These are phyloP conservation scores for Crioceris asparagi DNA, from an alignment of 2,888 invertebrate genomes.

Conservation along the genomic window DNA sequence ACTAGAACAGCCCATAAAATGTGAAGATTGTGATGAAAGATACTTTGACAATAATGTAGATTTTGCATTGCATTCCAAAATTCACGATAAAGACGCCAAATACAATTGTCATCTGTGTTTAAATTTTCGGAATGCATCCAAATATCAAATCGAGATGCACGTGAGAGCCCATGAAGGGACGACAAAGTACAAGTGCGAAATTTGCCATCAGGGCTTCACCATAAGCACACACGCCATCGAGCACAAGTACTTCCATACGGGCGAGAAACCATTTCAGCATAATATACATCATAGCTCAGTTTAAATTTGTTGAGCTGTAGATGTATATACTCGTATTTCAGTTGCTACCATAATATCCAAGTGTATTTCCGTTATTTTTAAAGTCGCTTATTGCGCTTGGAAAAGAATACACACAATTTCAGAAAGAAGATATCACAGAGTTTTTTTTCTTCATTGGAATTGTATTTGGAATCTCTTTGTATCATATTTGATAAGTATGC, in stretches of 20 bases:
- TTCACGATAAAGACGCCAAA: constrained; percentile 18
- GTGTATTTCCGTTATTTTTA: too few relatives aligned
- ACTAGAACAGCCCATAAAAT: constrained; percentile 29
- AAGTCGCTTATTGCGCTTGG: too few relatives aligned
- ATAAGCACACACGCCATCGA: constrained; percentile 18
- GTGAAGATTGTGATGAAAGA: constrained; percentile 28
- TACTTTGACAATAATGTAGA: constrained; percentile 28
- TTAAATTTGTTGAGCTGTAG: too few relatives aligned
- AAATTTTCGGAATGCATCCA: constrained; percentile 16
- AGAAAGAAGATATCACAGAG: too few relatives aligned
- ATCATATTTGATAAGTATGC: too few relatives aligned
- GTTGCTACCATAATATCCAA: too few relatives aligned
- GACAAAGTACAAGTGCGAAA: constrained; percentile 24
- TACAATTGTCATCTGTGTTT: constrained; percentile 20
- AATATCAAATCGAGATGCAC: constrained; percentile 19
- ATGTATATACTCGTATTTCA: too few relatives aligned
- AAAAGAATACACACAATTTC: too few relatives aligned
- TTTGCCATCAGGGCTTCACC: constrained; percentile 26
- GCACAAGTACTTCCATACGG: constrained; percentile 40
- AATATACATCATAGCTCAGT: too few relatives aligned
- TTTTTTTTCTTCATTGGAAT: too few relatives aligned
- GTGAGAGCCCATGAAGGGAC: constrained; percentile 20
- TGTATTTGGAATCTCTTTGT: too few relatives aligned
- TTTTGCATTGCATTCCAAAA: constrained; percentile 21
- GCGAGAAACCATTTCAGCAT: constrained; percentile 33